Evolutionary conservation across 2,888 invertebrate genomes (phyloP).

Genomic region (Idaea dimidiata): DNA sequence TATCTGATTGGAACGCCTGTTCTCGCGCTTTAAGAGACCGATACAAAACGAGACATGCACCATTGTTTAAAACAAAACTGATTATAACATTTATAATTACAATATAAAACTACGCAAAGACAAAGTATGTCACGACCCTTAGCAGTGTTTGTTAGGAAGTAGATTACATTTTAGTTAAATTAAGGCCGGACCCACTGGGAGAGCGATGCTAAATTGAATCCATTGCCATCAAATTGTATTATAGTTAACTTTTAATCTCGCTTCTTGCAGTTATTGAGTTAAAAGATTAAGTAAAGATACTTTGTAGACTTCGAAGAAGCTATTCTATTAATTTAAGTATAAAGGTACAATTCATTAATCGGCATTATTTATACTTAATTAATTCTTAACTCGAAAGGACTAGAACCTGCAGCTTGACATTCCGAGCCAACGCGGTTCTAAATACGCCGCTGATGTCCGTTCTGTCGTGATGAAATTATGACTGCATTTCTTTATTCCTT

Average conservation of each 20-base stretch:
- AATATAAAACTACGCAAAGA: constrained; percentile 4
- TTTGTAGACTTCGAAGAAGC: background rate
- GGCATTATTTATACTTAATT: no score
- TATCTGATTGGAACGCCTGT: no score
- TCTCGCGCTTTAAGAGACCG: no score
- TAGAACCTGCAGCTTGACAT: no score
- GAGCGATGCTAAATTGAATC: constrained; percentile 28
- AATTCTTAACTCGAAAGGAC: no score
- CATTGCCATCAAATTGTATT: constrained; percentile 14
- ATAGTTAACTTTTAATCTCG: constrained; percentile 17
- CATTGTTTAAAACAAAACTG: constrained; percentile 1
- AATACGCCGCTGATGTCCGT: no score
- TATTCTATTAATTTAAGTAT: no score
- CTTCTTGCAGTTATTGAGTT: constrained; percentile 24
- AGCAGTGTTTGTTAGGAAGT: constrained; percentile 20
- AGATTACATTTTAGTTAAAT: constrained; percentile 31
- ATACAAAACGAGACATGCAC: no score
- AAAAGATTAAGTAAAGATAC: constrained; percentile 12
- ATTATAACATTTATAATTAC: background rate
- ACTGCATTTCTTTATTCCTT: no score
- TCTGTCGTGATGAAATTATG: no score
- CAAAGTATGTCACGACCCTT: constrained; percentile 15
- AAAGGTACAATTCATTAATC: no score
- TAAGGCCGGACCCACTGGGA: constrained; percentile 19
- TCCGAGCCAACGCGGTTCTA: no score